phyloP scores from a whole-genome alignment of 2,797 vertebrate genomes.

The Fringilla coelebs region DNA sequence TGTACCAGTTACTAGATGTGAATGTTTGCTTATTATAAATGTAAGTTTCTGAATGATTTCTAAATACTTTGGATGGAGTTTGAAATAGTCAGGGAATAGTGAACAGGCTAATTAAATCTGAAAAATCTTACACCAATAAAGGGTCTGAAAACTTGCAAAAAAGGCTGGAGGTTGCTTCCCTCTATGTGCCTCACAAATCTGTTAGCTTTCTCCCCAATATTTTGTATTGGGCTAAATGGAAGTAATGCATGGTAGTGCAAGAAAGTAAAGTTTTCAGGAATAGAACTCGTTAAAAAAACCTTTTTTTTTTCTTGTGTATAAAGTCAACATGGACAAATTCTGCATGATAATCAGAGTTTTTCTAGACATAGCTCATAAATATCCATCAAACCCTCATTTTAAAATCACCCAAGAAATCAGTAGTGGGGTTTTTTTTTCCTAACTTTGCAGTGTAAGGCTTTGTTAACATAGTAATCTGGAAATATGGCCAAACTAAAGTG shows the following conservation, averaged over 20 bases:
- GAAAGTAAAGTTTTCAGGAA: neutral
- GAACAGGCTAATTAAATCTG: neutral
- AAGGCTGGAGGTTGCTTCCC: neutral
- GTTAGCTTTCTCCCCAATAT: neutral
- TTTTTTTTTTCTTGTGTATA: neutral
- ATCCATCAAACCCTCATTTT: neutral
- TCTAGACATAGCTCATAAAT: neutral
- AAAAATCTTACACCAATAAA: neutral
- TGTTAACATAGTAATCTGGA: neutral
- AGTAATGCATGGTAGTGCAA: neutral
- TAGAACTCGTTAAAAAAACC: neutral
- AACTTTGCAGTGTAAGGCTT: neutral
- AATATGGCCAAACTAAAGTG: neutral
- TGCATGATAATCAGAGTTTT: neutral
- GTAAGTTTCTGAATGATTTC: neutral
- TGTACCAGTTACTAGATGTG: neutral
- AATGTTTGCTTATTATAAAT: neutral
- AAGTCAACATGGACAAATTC: neutral
- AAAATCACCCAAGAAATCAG: neutral
- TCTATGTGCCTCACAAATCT: neutral
- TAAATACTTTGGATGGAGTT: neutral
- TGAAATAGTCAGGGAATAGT: neutral
- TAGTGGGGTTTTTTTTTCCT: neutral
- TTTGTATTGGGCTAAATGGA: neutral
- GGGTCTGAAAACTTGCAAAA: neutral